Evolutionary conservation across 2,888 invertebrate species (phyloP).

Genomic region (Trachelus stipa): DNA sequence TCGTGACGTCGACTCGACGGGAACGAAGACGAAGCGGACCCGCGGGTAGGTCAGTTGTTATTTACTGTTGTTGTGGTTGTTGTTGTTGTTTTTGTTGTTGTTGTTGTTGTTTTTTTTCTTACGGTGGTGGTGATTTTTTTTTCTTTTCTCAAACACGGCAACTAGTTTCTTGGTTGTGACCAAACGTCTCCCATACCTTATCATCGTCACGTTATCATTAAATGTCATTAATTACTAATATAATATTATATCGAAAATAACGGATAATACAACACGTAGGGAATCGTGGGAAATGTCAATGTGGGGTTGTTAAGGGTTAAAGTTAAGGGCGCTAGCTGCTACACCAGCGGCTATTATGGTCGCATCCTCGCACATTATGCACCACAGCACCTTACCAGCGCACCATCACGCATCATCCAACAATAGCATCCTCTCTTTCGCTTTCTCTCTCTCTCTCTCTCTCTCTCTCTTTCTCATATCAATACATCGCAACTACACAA

Average conservation of each 20-base stretch:
- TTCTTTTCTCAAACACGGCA: conserved; percentile 44
- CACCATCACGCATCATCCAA: not conserved
- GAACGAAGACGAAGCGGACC: conserved; percentile 65
- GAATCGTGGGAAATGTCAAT: conserved; percentile 47
- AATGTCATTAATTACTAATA: conserved; percentile 65
- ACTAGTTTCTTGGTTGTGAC: conserved; percentile 43
- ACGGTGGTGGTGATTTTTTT: not conserved
- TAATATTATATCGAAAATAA: conserved; percentile 67
- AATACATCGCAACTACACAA: not conserved
- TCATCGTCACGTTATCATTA: conserved; percentile 66
- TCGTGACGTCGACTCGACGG: conserved; percentile 32
- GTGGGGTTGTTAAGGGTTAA: conserved; percentile 17
- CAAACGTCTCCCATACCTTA: conserved; percentile 65
- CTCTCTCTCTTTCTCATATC: not conserved
- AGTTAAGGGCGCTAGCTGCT: conserved; percentile 50
- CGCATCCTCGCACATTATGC: not conserved
- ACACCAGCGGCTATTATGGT: conserved; percentile 26
- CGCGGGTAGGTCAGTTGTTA: conserved; percentile 64
- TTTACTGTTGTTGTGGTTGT: not conserved
- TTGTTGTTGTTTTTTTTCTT: not conserved
- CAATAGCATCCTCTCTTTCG: not conserved
- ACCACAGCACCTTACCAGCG: not conserved
- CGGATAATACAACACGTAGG: conserved; percentile 67
- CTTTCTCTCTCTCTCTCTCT: too few species aligned
- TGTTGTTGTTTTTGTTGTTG: not conserved